Evolutionary conservation across 2,888 invertebrate species (phyloP).

Genomic region (Cordylochernes scorpioides): DNA sequence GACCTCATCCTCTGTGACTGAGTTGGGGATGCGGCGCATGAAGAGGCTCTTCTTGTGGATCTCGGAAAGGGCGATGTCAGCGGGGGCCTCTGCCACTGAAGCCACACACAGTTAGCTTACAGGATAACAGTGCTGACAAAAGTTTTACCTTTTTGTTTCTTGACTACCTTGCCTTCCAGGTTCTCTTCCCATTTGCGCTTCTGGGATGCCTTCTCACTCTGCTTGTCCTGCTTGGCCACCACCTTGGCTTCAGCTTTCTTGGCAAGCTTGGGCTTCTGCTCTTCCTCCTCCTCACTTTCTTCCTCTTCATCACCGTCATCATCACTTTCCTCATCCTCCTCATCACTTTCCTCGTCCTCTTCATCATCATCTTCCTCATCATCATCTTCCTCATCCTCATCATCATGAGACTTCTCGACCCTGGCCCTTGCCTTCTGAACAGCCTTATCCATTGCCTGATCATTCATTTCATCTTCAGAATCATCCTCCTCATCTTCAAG

Average conservation of each 20-base stretch:
- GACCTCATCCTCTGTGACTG: no score
- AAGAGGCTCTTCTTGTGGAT: no score
- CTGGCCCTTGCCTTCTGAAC: background rate
- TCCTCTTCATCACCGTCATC: background rate
- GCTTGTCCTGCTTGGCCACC: background rate
- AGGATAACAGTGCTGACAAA: no score
- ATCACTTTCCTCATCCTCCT: constrained; percentile 2
- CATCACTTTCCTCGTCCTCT: constrained; percentile 3
- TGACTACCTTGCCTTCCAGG: background rate
- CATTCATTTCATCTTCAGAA: constrained; percentile 1
- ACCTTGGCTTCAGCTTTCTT: constrained; percentile 1
- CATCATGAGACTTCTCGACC: background rate
- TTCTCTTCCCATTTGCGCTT: constrained; percentile 1
- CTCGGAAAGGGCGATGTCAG: no score
- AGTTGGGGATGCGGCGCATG: no score
- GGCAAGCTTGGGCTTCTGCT: constrained; percentile 2
- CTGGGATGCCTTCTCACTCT: background rate
- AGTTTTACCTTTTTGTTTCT: no score
- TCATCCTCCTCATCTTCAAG: constrained; percentile 13
- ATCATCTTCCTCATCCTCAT: background rate
- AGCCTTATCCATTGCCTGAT: background rate
- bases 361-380: constrained; percentile 1
- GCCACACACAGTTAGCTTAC: no score
- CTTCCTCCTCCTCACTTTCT: background rate
- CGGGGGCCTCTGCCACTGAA: no score